Percentiles rank a stretch among this genome's conserved stretches.
Conservation (phyloP, 2,113 vertebrate genomes). For the Mormyrus lacerda region DNA sequence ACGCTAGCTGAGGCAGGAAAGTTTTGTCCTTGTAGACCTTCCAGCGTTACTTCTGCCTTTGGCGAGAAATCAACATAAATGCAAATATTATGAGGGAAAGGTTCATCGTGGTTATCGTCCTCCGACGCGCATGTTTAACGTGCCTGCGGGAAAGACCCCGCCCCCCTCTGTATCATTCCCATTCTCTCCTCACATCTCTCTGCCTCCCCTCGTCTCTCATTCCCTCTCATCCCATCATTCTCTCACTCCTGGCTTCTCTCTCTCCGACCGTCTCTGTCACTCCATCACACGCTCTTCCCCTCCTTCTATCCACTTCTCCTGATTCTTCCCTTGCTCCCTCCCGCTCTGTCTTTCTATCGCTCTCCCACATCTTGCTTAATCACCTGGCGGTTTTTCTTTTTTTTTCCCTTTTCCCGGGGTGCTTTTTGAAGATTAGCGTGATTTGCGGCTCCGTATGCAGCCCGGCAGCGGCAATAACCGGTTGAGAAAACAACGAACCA, state of each 20-base stretch:
- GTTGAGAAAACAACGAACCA: background rate
- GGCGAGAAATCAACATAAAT: background rate
- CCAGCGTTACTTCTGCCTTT: background rate
- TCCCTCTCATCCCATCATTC: background rate
- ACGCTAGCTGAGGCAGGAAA: background rate
- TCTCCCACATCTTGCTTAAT: background rate
- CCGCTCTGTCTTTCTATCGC: background rate
- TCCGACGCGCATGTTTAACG: background rate
- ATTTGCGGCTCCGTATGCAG: background rate
- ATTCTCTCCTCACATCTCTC: background rate
- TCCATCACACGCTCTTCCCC: background rate
- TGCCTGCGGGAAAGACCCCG: background rate
- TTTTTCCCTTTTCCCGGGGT: background rate
- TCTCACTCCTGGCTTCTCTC: background rate
- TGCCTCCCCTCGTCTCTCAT: background rate
- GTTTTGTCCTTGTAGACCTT: background rate
- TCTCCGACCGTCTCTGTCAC: background rate
- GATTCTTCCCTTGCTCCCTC: background rate
- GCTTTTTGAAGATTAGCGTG: background rate
- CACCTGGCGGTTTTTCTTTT: background rate
- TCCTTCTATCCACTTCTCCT: background rate
- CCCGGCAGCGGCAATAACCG: too few relatives aligned
- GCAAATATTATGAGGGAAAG: conserved; percentile 2
- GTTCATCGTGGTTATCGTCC: background rate
- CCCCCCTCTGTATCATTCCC: background rate